phyloP scores from a whole-genome alignment of 2,888 invertebrate species.

The Eubasilissa splendida region DNA sequence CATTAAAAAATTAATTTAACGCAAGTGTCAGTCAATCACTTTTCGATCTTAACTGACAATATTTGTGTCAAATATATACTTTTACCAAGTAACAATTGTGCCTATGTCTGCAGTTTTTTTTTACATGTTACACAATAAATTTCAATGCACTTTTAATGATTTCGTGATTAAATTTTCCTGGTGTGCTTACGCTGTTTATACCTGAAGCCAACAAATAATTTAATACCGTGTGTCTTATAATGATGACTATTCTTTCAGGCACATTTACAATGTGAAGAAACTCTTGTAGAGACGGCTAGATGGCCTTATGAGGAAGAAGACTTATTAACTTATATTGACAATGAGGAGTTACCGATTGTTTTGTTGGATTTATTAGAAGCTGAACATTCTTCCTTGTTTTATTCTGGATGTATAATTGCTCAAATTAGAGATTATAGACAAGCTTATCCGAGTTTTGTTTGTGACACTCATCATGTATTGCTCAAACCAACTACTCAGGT shows the following conservation, averaged over 20 bases:
- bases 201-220: no score
- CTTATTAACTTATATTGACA: slow-evolving; percentile 89
- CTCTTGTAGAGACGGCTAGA: slow-evolving; percentile 82
- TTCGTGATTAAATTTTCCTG: no score
- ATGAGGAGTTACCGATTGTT: slow-evolving; percentile 91
- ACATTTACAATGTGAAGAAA: slow-evolving; percentile 71
- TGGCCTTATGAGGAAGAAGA: slow-evolving; percentile 94
- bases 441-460: slow-evolving; percentile 82
- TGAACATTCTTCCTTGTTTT: slow-evolving; percentile 88
- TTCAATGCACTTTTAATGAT: no score
- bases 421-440: slow-evolving; percentile 92
- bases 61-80: neutral
- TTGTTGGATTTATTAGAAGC: slow-evolving; percentile 88
- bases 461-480: slow-evolving; percentile 90
- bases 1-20: no score
- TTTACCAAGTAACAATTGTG: slow-evolving; percentile 5
- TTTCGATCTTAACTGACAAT: no score
- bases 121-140: no score
- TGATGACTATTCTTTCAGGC: slow-evolving; percentile 61
- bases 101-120: no score
- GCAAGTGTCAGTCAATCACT: no score
- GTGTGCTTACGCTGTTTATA: no score
- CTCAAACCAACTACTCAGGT: slow-evolving; percentile 91
- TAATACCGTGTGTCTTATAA: no score
- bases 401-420: slow-evolving; percentile 92